phyloP scores from a whole-genome alignment of 2,113 vertebrate genomes.

The Paraplagusia blochii region DNA sequence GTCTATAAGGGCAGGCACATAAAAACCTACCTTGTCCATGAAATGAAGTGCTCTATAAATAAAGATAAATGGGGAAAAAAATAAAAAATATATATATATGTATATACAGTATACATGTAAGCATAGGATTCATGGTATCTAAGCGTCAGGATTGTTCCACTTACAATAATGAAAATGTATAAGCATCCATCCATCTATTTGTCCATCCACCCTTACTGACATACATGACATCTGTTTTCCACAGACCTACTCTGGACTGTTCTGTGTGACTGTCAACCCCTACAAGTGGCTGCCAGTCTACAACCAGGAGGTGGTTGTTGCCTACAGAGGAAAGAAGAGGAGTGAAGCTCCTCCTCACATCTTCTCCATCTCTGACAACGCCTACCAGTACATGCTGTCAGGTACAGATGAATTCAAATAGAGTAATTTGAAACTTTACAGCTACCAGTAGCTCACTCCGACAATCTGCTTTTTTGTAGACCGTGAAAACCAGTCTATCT shows the following conservation, averaged over 20 bases:
- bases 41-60: too few relatives aligned
- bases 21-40: too few relatives aligned
- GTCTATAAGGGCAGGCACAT: too few relatives aligned
- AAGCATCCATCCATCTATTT: too few relatives aligned
- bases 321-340: conserved; percentile 89
- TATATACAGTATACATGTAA: too few relatives aligned
- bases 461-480: conserved; percentile 67
- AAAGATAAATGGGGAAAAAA: too few relatives aligned
- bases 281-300: conserved; percentile 90
- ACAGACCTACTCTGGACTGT: conserved; percentile 88
- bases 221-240: too few relatives aligned
- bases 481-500: conserved; percentile 91
- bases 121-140: too few relatives aligned
- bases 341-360: conserved; percentile 88
- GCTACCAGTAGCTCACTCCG: conserved; percentile 3
- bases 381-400: conserved; percentile 88
- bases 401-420: conserved; percentile 60
- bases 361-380: conserved; percentile 90
- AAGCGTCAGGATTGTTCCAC: too few relatives aligned
- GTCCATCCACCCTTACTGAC: too few relatives aligned
- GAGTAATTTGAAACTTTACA: neutral
- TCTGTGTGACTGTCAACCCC: conserved; percentile 88
- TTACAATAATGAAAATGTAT: too few relatives aligned
- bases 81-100: too few relatives aligned
- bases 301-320: conserved; percentile 80